Evolutionary conservation across 2,888 invertebrate species (phyloP).

Genomic region (Morpho deidamia): DNA sequence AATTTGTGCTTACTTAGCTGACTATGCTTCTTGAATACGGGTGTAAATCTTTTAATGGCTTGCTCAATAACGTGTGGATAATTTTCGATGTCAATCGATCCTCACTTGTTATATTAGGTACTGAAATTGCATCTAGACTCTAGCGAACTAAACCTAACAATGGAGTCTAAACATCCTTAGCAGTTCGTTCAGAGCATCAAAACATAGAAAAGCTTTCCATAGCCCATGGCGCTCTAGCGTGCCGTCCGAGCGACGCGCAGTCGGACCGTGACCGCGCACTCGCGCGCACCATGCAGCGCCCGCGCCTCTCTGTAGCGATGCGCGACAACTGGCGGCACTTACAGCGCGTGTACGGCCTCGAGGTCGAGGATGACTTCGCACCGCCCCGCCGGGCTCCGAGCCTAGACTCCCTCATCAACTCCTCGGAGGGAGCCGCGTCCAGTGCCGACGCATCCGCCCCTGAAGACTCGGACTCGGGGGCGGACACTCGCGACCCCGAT

Average conservation of each 20-base stretch:
- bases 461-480: constrained; percentile 82
- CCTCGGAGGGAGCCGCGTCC: constrained; percentile 81
- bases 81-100: too few species aligned
- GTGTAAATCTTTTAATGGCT: too few species aligned
- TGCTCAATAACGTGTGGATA: too few species aligned
- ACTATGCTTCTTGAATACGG: too few species aligned
- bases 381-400: constrained; percentile 75
- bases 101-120: too few species aligned
- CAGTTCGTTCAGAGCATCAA: constrained; percentile 12
- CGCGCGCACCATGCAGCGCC: constrained; percentile 75
- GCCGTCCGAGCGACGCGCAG: constrained; percentile 37
- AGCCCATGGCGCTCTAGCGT: constrained; percentile 25
- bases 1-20: too few species aligned
- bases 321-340: constrained; percentile 76
- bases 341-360: constrained; percentile 70
- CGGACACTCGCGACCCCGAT: constrained; percentile 78
- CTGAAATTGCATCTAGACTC: too few species aligned
- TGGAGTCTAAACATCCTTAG: constrained; percentile 1
- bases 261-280: constrained; percentile 56
- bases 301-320: constrained; percentile 74
- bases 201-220: constrained; percentile 19
- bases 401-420: constrained; percentile 83
- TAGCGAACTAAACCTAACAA: neutral
- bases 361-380: constrained; percentile 53
- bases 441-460: constrained; percentile 80